Percentiles rank a stretch among this genome's conserved stretches.
Evolutionary conservation across 2,797 vertebrate species (phyloP).

Genomic region (Neopelma chrysocephalum): DNA sequence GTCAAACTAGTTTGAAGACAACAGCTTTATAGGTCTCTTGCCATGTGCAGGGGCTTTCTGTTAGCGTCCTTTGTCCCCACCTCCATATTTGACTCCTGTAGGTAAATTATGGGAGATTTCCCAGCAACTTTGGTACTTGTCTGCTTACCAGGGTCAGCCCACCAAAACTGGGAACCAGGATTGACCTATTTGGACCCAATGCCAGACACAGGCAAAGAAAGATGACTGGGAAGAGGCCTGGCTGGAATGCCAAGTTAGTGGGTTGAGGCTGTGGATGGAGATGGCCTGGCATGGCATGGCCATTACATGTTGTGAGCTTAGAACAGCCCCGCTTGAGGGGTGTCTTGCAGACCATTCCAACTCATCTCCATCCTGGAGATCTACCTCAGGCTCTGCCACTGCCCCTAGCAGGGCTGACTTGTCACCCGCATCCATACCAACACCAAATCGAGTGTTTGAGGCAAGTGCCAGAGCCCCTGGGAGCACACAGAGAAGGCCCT

Average conservation of each 20-base stretch:
- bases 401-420: neutral
- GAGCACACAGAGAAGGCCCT: neutral
- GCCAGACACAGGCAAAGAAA: neutral
- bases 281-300: fast-evolving
- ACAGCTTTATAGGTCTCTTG: neutral
- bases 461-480: neutral
- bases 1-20: neutral
- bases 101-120: neutral
- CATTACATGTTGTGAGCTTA: neutral
- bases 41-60: neutral
- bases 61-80: neutral
- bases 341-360: neutral
- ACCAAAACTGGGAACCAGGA: neutral
- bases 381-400: neutral
- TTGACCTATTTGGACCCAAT: neutral
- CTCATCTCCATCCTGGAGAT: neutral
- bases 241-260: neutral
- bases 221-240: neutral
- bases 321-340: fast-evolving
- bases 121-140: neutral
- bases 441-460: fast-evolving
- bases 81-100: neutral
- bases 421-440: neutral
- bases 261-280: neutral
- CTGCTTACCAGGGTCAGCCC: neutral